These are phyloP conservation scores for Trissolcus basalis DNA, from an alignment of 1,140 invertebrate genomes.

Conservation along the genomic window DNA sequence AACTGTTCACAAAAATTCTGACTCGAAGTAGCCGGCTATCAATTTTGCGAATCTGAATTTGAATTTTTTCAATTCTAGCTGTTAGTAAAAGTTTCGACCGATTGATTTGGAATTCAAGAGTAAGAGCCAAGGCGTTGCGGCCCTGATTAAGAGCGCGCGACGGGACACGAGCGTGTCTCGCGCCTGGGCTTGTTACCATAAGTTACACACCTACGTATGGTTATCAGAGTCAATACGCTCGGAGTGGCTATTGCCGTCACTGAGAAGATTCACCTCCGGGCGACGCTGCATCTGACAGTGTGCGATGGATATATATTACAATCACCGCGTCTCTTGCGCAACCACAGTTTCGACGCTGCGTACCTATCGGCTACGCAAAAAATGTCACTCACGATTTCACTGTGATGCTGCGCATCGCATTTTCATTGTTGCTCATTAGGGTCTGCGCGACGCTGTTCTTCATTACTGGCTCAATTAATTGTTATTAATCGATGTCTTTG, in stretches of 20 bases:
- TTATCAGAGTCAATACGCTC: slow-evolving; percentile 56
- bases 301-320: slow-evolving; percentile 46
- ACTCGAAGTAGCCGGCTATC: no score
- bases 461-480: slow-evolving; percentile 49
- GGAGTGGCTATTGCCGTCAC: slow-evolving; percentile 27
- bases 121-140: no score
- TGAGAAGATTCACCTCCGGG: slow-evolving; percentile 29
- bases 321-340: slow-evolving; percentile 41
- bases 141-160: slow-evolving; percentile 47
- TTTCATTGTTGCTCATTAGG: slow-evolving; percentile 50
- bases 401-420: slow-evolving; percentile 1
- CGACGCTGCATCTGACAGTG: slow-evolving; percentile 40
- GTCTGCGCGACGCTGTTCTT: slow-evolving; percentile 19
- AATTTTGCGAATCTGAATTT: no score
- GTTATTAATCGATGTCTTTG: slow-evolving; percentile 49
- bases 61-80: slow-evolving; percentile 15
- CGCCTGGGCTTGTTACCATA: slow-evolving; percentile 61
- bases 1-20: no score
- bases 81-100: no score
- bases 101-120: slow-evolving; percentile 10
- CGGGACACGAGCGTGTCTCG: slow-evolving; percentile 49
- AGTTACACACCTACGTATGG: slow-evolving; percentile 61
- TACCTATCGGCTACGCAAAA: background rate
- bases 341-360: slow-evolving; percentile 6
- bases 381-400: slow-evolving; percentile 29